Evolutionary conservation across 2,888 invertebrate genomes (phyloP).

Genomic region (Xanthorhoe spadicearia): DNA sequence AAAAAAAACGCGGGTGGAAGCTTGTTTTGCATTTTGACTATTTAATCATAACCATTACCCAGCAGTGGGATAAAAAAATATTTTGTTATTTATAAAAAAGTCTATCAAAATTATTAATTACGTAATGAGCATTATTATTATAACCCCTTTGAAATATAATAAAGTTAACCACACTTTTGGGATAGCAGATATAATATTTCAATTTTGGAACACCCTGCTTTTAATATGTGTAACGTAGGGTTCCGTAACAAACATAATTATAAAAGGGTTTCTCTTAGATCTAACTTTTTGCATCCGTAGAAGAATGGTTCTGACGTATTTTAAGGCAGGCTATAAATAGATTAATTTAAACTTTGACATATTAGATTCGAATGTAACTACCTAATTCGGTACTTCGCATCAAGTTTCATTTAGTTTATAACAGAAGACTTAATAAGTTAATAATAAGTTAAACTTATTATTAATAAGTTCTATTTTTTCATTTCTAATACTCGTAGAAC

Average conservation of each 20-base stretch:
- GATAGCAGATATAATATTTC: neutral
- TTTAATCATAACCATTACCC: too few species aligned
- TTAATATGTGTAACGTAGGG: neutral
- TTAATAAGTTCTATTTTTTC: too few species aligned
- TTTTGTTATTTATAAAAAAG: too few species aligned
- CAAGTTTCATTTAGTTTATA: neutral
- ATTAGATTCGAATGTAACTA: neutral
- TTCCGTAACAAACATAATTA: conserved; percentile 27
- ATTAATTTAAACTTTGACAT: neutral
- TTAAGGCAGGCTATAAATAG: neutral
- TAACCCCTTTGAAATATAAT: neutral
- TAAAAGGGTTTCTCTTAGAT: conserved; percentile 12
- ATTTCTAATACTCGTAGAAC: too few species aligned
- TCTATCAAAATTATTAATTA: too few species aligned
- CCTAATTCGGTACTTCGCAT: neutral
- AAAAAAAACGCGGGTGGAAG: too few species aligned
- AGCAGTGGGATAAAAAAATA: too few species aligned
- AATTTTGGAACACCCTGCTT: neutral
- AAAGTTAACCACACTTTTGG: neutral
- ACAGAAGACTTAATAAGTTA: too few species aligned
- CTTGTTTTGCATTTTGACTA: too few species aligned
- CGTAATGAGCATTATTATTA: neutral
- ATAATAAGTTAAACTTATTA: too few species aligned
- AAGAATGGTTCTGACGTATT: conserved; percentile 18
- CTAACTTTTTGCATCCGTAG: conserved; percentile 14